Percentiles rank a stretch among this genome's conserved stretches.
Conservation (phyloP, 2,888 invertebrate genomes). For the Cyclophora albipunctata region DNA sequence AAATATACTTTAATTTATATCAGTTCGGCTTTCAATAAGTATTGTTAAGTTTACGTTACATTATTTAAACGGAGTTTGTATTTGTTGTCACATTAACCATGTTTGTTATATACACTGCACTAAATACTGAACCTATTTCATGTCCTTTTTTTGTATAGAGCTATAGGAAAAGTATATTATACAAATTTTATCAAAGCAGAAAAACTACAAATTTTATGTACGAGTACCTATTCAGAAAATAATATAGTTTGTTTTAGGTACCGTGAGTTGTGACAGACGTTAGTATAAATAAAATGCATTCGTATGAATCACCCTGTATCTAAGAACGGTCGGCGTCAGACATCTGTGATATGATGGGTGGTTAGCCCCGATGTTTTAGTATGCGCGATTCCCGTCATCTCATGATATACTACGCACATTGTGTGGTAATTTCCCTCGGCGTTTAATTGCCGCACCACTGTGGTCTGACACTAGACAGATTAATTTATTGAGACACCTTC, state of each 20-base stretch:
- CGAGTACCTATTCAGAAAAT: no score
- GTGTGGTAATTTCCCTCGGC: constrained; percentile 67
- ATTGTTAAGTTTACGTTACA: background rate
- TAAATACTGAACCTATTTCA: no score
- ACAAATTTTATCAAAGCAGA: no score
- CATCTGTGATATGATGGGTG: constrained; percentile 52
- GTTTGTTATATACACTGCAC: no score
- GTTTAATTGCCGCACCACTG: constrained; percentile 67
- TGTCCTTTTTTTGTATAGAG: no score
- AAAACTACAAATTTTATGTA: no score
- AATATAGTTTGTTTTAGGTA: no score
- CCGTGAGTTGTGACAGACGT: no score
- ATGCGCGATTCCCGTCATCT: constrained; percentile 51
- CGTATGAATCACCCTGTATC: constrained; percentile 26
- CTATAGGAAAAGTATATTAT: no score
- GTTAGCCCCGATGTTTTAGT: constrained; percentile 34
- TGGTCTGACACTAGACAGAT: constrained; percentile 57
- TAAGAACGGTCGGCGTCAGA: constrained; percentile 12
- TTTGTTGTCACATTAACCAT: no score
- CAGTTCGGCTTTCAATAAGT: background rate
- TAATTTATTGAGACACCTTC: constrained; percentile 70
- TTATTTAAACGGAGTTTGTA: background rate
- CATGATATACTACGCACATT: constrained; percentile 67
- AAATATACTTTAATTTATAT: background rate
- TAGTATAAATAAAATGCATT: no score